Conservation (phyloP, 2,797 vertebrate species). For the Tinamus major region DNA sequence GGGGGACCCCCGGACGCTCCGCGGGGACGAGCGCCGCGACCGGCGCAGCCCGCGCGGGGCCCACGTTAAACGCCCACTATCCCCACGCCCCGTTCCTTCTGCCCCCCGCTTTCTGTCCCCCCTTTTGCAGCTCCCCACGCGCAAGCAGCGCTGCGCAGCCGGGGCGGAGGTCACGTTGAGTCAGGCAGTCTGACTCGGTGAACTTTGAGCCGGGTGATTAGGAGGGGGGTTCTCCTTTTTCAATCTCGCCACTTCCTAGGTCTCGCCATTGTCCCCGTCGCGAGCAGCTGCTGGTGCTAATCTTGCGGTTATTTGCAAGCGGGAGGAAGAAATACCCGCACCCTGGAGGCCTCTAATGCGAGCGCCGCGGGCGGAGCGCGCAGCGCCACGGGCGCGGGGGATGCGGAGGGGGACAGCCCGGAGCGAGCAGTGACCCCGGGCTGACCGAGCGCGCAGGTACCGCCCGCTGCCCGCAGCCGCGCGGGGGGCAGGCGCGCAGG, state of each 20-base stretch:
- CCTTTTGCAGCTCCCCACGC: neutral
- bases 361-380: conserved; percentile 45
- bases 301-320: conserved; percentile 79
- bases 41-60: no score
- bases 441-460: no score
- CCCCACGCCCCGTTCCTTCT: neutral
- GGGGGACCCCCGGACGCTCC: neutral
- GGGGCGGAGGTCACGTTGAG: conserved; percentile 60
- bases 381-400: conserved; percentile 50
- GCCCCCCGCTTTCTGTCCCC: neutral
- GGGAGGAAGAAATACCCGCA: conserved; percentile 74
- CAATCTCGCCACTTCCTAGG: conserved; percentile 80
- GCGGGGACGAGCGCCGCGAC: no score
- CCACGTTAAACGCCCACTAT: neutral
- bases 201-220: conserved; percentile 75
- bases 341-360: conserved; percentile 63
- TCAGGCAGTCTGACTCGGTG: conserved; percentile 68
- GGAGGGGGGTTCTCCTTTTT: conserved; percentile 63
- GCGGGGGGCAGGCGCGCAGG: no score
- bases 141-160: conserved; percentile 10
- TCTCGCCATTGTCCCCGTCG: conserved; percentile 80
- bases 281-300: conserved; percentile 80
- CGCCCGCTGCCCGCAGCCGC: no score
- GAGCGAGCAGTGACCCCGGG: no score
- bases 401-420: neutral